Percentiles rank a stretch among this genome's conserved stretches.
phyloP scores from a whole-genome alignment of 2,888 invertebrate species.

The Plusia festucae region DNA sequence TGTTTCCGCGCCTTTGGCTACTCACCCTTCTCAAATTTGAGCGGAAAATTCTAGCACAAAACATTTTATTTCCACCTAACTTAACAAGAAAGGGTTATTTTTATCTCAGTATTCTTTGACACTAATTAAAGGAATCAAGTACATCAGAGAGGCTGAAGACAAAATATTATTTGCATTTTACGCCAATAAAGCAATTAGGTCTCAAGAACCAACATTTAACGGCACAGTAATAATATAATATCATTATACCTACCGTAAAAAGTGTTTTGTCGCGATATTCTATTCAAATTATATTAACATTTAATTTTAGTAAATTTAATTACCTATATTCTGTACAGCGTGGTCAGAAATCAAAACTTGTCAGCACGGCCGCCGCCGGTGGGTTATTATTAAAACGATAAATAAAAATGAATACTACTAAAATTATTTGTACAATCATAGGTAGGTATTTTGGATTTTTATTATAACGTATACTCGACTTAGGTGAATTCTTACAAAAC shows the following conservation, averaged over 20 bases:
- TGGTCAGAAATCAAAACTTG: too few relatives aligned
- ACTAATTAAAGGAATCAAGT: background rate
- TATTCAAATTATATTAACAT: background rate
- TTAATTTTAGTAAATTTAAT: too few relatives aligned
- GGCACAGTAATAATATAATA: conserved; percentile 1
- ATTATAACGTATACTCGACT: too few relatives aligned
- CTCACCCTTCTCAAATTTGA: background rate
- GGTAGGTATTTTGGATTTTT: too few relatives aligned
- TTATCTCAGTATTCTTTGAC: conserved; percentile 4
- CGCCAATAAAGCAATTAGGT: conserved; percentile 2
- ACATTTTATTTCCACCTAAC: background rate
- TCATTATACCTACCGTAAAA: background rate
- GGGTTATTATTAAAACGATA: too few relatives aligned
- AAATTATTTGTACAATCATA: too few relatives aligned
- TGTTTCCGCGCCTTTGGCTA: background rate
- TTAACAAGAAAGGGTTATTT: conserved; percentile 2
- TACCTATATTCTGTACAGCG: too few relatives aligned
- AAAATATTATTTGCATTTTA: background rate
- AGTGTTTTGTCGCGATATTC: background rate
- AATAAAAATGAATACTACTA: too few relatives aligned
- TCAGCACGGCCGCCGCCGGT: too few relatives aligned
- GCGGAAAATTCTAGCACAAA: background rate
- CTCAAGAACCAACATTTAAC: background rate
- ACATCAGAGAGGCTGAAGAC: background rate
- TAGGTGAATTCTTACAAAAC: too few relatives aligned